These are phyloP conservation scores for Matsumyia berberina DNA, from an alignment of 2,888 invertebrate genomes.

Conservation along the genomic window DNA sequence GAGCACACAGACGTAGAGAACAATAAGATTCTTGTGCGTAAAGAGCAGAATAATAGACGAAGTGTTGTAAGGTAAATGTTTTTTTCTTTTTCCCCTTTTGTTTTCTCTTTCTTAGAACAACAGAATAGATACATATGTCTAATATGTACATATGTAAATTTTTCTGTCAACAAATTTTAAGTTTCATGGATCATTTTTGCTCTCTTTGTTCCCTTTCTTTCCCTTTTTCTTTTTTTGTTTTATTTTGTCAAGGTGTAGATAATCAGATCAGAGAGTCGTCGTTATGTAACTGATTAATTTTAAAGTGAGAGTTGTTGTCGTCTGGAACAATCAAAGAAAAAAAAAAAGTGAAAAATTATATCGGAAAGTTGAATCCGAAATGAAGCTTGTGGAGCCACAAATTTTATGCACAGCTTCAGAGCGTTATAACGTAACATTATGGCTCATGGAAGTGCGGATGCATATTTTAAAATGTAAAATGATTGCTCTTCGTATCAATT, in stretches of 20 bases:
- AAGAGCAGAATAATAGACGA: slow-evolving; percentile 83
- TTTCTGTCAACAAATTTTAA: slow-evolving; percentile 36
- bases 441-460: slow-evolving; percentile 19
- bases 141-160: too few species aligned
- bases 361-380: slow-evolving; percentile 48
- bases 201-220: slow-evolving; percentile 37
- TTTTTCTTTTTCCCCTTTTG: slow-evolving; percentile 16
- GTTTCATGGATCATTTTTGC: slow-evolving; percentile 26
- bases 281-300: slow-evolving; percentile 60
- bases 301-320: slow-evolving; percentile 73
- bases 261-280: slow-evolving; percentile 1
- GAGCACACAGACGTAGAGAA: slow-evolving; percentile 61
- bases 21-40: slow-evolving; percentile 79
- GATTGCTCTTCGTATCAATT: slow-evolving; percentile 18
- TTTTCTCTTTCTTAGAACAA: slow-evolving; percentile 31
- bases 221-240: slow-evolving; percentile 19
- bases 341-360: slow-evolving; percentile 34
- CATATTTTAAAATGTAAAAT: slow-evolving; percentile 43
- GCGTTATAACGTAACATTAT: slow-evolving; percentile 38
- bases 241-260: slow-evolving; percentile 7
- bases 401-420: slow-evolving; percentile 1
- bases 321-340: slow-evolving; percentile 19
- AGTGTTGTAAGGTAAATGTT: slow-evolving; percentile 83
- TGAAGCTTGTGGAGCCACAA: slow-evolving; percentile 14
- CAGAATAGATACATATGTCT: too few species aligned